phyloP scores from a whole-genome alignment of 2,113 vertebrate species.

The Cryptomyrus ogoouensis region DNA sequence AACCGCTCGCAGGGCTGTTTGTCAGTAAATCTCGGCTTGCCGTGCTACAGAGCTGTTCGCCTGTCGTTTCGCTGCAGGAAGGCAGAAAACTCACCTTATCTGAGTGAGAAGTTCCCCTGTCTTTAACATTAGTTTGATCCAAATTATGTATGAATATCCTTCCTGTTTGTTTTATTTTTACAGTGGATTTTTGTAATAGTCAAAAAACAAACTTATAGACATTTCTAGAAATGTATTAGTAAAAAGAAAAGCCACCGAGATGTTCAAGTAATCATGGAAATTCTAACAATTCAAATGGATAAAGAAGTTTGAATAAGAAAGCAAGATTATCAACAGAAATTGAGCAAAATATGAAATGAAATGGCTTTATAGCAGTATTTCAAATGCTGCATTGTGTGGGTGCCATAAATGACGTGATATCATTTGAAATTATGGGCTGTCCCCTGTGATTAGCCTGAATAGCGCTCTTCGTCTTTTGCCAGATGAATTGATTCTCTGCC shows the following conservation, averaged over 20 bases:
- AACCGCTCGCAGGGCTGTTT: slow-evolving; percentile 28
- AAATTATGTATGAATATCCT: neutral
- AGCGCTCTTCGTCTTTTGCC: neutral
- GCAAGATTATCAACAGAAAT: neutral
- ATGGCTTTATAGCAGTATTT: neutral
- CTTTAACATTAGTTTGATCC: neutral
- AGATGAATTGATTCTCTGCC: neutral
- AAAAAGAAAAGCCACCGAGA: neutral
- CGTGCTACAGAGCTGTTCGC: neutral
- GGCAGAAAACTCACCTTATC: slow-evolving; percentile 33
- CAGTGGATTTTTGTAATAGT: neutral
- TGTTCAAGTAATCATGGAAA: neutral
- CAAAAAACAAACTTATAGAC: neutral
- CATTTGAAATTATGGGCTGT: neutral
- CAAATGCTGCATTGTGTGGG: neutral
- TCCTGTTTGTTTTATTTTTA: neutral
- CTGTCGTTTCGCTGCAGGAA: neutral
- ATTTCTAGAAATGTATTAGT: neutral
- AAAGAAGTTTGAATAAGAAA: neutral
- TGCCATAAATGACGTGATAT: neutral
- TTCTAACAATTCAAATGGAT: neutral
- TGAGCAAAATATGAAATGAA: neutral
- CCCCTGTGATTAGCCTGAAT: neutral
- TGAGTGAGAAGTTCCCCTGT: slow-evolving; percentile 32
- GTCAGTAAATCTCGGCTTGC: neutral